A percentile compares a stretch with the other conserved stretches of the same genome.
phyloP scores from a whole-genome alignment of 2,888 invertebrate genomes.

The Pandemis heparana region DNA sequence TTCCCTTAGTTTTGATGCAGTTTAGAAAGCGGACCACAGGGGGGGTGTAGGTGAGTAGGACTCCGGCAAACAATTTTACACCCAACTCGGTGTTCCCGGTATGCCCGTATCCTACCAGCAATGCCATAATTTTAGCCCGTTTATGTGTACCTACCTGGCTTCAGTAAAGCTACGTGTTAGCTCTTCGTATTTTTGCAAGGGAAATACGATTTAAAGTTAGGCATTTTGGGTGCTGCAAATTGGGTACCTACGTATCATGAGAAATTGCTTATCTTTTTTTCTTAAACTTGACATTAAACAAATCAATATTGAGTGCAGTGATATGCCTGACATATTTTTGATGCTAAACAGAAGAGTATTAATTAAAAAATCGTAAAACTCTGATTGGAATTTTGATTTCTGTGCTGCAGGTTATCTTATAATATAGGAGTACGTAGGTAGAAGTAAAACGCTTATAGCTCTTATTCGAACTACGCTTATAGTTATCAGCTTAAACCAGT shows the following conservation, averaged over 20 bases:
- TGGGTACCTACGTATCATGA: too few relatives aligned
- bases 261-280: too few relatives aligned
- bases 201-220: not conserved
- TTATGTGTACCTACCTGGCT: slow-evolving; percentile 35
- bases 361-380: slow-evolving; percentile 40
- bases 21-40: slow-evolving; percentile 15
- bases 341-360: too few relatives aligned
- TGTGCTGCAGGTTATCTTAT: slow-evolving; percentile 38
- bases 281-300: not conserved
- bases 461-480: not conserved
- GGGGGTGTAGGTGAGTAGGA: not conserved
- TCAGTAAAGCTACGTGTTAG: slow-evolving; percentile 21
- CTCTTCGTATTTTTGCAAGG: not conserved
- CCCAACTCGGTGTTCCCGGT: slow-evolving; percentile 16
- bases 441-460: slow-evolving; percentile 48
- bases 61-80: slow-evolving; percentile 21
- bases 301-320: not conserved
- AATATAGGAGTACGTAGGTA: slow-evolving; percentile 3
- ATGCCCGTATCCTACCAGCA: slow-evolving; percentile 18
- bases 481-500: slow-evolving; percentile 49
- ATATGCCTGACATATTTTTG: not conserved
- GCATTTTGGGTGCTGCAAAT: too few relatives aligned
- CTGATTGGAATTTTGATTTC: slow-evolving; percentile 70
- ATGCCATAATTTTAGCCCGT: slow-evolving; percentile 31
- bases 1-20: slow-evolving; percentile 19